These are phyloP conservation scores for Muricea muricata DNA, from an alignment of 92 coral and sea anemone genomes.

Conservation along the genomic window DNA sequence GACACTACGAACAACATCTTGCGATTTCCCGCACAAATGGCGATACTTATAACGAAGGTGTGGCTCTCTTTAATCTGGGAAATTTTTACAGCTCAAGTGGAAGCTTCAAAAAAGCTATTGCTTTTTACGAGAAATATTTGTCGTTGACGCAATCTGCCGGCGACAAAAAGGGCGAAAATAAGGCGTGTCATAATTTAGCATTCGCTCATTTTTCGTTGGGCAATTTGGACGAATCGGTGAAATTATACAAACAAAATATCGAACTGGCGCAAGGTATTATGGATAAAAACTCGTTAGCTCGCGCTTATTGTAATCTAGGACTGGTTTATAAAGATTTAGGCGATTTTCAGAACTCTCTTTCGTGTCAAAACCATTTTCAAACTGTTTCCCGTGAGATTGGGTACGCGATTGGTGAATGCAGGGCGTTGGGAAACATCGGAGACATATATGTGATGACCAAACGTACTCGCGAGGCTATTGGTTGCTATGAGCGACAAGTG, in stretches of 20 bases:
- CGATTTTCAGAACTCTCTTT: conserved; percentile 79
- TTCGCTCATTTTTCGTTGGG: conserved; percentile 94
- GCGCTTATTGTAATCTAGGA: conserved; percentile 91
- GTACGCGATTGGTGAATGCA: conserved; percentile 73
- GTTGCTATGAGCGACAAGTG: conserved; percentile 85
- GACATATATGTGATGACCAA: conserved; percentile 81
- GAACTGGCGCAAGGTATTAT: conserved; percentile 79
- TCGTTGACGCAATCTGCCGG: conserved; percentile 66
- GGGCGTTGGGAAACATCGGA: conserved; percentile 94
- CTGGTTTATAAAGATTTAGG: conserved; percentile 88
- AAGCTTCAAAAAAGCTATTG: conserved; percentile 80
- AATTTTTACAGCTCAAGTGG: conserved; percentile 97
- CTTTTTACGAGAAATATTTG: conserved; percentile 86
- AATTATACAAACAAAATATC: conserved; percentile 85
- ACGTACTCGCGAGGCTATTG: conserved; percentile 75
- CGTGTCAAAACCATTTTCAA: conserved; percentile 77
- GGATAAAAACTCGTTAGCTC: conserved; percentile 84
- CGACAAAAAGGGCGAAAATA: conserved; percentile 84
- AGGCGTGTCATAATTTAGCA: conserved; percentile 97
- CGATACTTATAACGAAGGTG: conserved; percentile 84
- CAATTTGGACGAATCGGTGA: conserved; percentile 81
- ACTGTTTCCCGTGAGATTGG: conserved; percentile 78
- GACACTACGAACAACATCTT: conserved; percentile 94
- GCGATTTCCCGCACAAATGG: conserved; percentile 80
- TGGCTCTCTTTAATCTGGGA: conserved; percentile 90